phyloP scores from a whole-genome alignment of 1,140 invertebrate species.

The Monochamus saltuarius region DNA sequence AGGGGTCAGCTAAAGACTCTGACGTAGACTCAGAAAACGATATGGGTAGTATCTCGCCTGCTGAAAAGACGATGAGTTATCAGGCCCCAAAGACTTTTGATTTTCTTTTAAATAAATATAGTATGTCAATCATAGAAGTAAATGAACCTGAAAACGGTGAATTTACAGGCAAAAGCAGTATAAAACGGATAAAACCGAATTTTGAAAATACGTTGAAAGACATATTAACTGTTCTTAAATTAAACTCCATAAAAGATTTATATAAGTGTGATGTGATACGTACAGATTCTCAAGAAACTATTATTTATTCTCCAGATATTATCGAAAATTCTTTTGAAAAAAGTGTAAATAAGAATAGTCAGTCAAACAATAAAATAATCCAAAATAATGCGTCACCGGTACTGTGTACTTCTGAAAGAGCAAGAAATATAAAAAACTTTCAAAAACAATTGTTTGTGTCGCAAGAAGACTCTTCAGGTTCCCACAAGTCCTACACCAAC shows the following conservation, averaged over 20 bases:
- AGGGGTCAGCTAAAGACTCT: not conserved
- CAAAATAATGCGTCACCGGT: not conserved
- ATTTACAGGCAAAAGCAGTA: not conserved
- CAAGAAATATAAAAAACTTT: not conserved
- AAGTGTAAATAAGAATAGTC: not conserved
- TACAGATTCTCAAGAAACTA: slow-evolving; percentile 29
- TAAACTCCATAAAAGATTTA: slow-evolving; percentile 15
- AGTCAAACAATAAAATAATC: not conserved
- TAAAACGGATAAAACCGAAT: not conserved
- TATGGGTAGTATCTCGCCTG: not conserved
- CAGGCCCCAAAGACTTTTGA: slow-evolving; percentile 34
- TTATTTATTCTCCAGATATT: slow-evolving; percentile 29
- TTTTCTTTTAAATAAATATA: slow-evolving; percentile 27
- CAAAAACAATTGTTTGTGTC: not conserved
- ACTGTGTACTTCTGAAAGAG: not conserved
- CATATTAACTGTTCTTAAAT: slow-evolving; percentile 12
- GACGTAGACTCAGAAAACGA: not conserved
- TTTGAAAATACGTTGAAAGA: not conserved
- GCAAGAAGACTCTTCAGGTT: not conserved
- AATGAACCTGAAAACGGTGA: not conserved
- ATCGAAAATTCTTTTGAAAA: slow-evolving; percentile 1
- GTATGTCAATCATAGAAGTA: slow-evolving; percentile 4
- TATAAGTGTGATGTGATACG: not conserved
- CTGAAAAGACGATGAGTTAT: slow-evolving; percentile 31
- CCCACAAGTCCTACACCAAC: too few relatives aligned